Base-by-base conservation (phyloP, 2,113 vertebrate genomes). In the Tringa solitaria region DNA sequence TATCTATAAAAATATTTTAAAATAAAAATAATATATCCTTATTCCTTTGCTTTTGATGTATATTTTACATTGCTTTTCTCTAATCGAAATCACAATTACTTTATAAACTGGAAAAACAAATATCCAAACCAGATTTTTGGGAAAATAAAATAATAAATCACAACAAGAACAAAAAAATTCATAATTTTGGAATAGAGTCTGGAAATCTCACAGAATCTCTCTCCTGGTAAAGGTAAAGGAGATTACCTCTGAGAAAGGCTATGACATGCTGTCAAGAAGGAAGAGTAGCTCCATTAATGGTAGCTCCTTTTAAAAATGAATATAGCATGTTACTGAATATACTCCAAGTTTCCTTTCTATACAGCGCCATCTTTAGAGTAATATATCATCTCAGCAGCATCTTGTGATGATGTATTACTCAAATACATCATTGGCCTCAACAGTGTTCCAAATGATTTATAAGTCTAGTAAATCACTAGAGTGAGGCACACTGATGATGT, bases 361-460 rank as follows among this genome's bases (percentile, higher is more conserved):
- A 77, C 30, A 94, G 53, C 1, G 2, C 70, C 87, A 92, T 96
- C 95, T 97, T 97, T 87, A 87, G 60, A 65, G 76, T 50, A 89
- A 97, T 94, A 79, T 50, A 97, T 98, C 90, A 96, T 73, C 84
- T 91, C 85, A 91, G 56, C 87, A 94, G 26, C 83, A 95, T 87
- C 84, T 97, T 94, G 77, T 96, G 72, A 83, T 97, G 96, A 97
- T 97, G 45, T 89, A 97, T 97, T 96, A 53, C 77, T 96, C 39
- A 94, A 88, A 97, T 96, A 83, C 54, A 95, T 96, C 95, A 97
- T 69, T 93, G 97, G 63, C 68, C 65, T 56, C 48, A 97, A 80
- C 37, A 48, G 77, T 80, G 68, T 96, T 97, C 95, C 83, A 95
- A 90, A 67, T 96, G 93, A 97, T 98, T 97, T 96, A 97, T 95